Evolutionary conservation across 2,888 invertebrate species (phyloP), one percentile per base, ranked within the genome.

Genomic region (Yponomeuta malinellus): DNA sequence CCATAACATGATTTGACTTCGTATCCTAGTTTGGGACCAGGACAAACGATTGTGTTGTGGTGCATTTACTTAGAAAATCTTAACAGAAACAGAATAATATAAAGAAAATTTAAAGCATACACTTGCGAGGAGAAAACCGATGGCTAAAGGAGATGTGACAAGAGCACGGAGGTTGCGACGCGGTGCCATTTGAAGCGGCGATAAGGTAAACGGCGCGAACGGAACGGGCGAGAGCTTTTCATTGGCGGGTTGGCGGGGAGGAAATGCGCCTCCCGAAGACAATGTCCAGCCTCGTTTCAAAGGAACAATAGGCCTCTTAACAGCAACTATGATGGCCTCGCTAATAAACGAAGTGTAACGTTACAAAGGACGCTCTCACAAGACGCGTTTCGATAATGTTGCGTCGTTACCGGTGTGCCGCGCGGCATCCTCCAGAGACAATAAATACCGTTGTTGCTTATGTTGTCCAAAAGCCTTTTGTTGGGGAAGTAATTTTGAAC

Each of bases 301-400:
- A 70, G 71, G 72, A 73, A 76, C 76, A 76, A 77, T 75, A 72
- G 74, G 72, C 71, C 71, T 73, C 73, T 73, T 74, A 73, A 75
- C 73, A 74, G 72, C 74, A 73, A 75, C 74, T 75, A 74, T 73
- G 73, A 74, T 71, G 72, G 74, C 73, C 72, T 59, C 73, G 72
- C 73, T 59, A 71, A 72, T 70, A 72, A 70, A 72, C 68, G 67
- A 33, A 52, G 71, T 67, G 71, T 71, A 71, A 67, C 52, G 37
- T 71, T 67, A 71, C 70, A 70, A 70, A 65, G 70, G 63, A 37
- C 33, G n/a, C 70, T 70, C 59, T 33, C 63, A 9, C 29, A 69
- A 52, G 69, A 65, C 48, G 31, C 70, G 31, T 68, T 48, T 63
- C 70, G 64, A 70, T 70, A 71, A 71, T 71, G 71, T 71, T 67